Evolutionary conservation across 1,140 invertebrate genomes (phyloP).

Genomic region (Semibalanus balanoides): DNA sequence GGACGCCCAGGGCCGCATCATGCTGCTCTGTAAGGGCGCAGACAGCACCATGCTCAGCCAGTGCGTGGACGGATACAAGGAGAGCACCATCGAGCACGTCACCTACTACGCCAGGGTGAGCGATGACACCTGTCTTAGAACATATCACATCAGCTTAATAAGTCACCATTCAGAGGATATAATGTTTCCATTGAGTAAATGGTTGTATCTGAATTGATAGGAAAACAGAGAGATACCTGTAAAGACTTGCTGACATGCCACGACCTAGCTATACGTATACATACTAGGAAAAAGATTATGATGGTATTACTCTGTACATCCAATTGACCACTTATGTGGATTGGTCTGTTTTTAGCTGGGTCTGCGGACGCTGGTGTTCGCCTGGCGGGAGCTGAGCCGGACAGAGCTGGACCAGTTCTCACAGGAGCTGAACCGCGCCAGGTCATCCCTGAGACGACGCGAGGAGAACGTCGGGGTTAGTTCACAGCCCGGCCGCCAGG

Average conservation of each 20-base stretch:
- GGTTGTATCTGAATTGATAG: too few species aligned
- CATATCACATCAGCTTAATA: too few species aligned
- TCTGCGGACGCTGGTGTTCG: conserved; percentile 42
- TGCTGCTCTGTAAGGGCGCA: conserved; percentile 66
- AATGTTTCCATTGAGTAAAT: too few species aligned
- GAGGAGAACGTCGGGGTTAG: conserved; percentile 17
- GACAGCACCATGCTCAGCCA: conserved; percentile 56
- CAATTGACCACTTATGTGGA: too few species aligned
- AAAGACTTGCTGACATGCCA: too few species aligned
- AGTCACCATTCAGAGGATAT: too few species aligned
- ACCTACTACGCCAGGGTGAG: conserved; percentile 42
- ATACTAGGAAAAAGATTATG: too few species aligned
- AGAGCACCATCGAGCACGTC: conserved; percentile 33
- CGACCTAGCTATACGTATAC: too few species aligned
- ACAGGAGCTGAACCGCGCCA: conserved; percentile 28
- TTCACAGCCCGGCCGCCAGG: conserved; percentile 32
- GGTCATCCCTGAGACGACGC: not conserved
- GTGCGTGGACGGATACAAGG: conserved; percentile 25
- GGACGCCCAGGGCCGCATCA: conserved; percentile 37
- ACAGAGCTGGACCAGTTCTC: conserved; percentile 28
- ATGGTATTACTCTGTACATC: too few species aligned
- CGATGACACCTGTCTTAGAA: too few species aligned
- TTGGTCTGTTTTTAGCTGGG: too few species aligned
- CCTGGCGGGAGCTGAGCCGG: conserved; percentile 28
- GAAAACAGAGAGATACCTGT: too few species aligned